A percentile compares a stretch with the other conserved stretches of the same genome.
These are phyloP conservation scores for Steinernema scapterisci DNA, from an alignment of 2,888 invertebrate genomes.

Conservation along the genomic window DNA sequence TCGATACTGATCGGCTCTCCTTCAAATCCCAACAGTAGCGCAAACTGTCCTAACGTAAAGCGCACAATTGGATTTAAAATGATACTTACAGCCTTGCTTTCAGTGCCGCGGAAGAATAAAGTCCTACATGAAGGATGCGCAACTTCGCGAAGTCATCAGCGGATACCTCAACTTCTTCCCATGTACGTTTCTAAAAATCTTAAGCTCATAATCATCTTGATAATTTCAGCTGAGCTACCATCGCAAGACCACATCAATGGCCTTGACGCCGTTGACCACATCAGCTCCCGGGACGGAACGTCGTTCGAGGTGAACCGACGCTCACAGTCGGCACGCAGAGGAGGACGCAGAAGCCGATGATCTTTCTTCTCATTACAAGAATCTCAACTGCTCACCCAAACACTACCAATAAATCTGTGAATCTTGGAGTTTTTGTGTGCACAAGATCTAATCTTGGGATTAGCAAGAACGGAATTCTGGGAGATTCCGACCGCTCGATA, in stretches of 20 bases:
- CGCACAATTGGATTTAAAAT: no score
- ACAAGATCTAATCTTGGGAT: no score
- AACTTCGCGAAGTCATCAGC: neutral
- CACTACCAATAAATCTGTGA: no score
- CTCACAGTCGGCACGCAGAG: no score
- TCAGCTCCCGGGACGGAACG: neutral
- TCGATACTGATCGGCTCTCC: neutral
- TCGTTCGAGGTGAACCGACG: neutral
- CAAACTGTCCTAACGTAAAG: neutral
- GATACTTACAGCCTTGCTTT: no score
- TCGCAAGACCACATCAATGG: neutral
- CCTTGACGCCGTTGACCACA: neutral
- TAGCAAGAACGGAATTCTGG: no score
- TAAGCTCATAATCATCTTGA: neutral
- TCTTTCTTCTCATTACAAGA: no score
- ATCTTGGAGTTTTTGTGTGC: no score
- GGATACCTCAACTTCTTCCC: conserved; percentile 16
- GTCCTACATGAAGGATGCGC: neutral
- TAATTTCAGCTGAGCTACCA: neutral
- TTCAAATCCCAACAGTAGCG: neutral
- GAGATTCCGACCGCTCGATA: no score
- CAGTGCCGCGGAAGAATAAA: neutral
- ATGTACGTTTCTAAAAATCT: neutral
- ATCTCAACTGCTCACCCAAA: no score
- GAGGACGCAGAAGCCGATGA: no score